Evolutionary conservation across 2,113 vertebrate species (phyloP), one percentile per base, ranked within the genome.

Genomic region (Meriones unguiculatus): DNA sequence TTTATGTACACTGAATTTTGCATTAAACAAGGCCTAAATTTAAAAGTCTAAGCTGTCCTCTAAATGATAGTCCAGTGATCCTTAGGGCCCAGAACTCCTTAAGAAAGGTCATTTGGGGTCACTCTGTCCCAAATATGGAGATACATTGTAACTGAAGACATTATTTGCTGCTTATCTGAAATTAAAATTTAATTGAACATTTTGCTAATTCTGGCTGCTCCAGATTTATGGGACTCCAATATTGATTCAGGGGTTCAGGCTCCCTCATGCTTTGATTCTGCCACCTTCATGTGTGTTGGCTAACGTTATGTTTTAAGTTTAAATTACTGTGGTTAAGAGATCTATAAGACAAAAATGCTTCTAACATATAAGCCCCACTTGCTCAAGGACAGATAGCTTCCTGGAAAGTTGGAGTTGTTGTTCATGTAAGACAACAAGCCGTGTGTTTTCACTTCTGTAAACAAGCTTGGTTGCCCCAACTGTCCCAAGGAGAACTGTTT

Each of bases 81-180:
- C 50, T 18, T 13, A 89, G 38, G 30, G 13, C 25, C 46, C n/a
- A 80, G 57, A 84, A 85, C 75, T 92, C 18, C 69, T 50, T 65
- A 2, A 85, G 64, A 91, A 96, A 57, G 9, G 6, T 50, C 50
- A 28, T 13, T 57, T n/a, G 35, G 38, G 52, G 87, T 70, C 6
- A 75, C 14, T 62, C 22, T 94, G 32, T 46, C 1, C 35, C 57
- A 30, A 87, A 1, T 54, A n/a, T 96, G 82, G 67, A 62, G 77
- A 54, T 0, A 54, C 32, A 59, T 70, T 80, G 30, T 91, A 82
- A 28, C 17, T 82, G 80, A 93, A 65, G 69, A 84, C 12, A 3
- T 46, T 50, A 81, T 24, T 89, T 73, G n/a, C 88, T 67, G 32
- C 35, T 95, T 90, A 80, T 94, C 67, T 95, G 73, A 93, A 95